These are phyloP conservation scores for Hestina assimilis DNA, from an alignment of 1,140 invertebrate species.

Conservation along the genomic window DNA sequence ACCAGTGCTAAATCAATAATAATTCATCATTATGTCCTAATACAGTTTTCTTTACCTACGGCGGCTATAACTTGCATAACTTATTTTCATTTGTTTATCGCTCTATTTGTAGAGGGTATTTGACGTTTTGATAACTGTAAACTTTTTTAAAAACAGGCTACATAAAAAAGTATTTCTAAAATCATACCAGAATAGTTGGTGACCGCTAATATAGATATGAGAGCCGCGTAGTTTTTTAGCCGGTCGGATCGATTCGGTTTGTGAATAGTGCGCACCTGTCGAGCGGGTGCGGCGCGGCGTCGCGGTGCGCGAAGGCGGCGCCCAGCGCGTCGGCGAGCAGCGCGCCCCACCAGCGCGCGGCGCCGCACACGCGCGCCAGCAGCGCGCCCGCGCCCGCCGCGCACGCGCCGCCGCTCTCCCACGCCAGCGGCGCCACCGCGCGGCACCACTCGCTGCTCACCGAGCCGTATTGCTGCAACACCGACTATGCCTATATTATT, in stretches of 20 bases:
- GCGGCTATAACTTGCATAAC: too few relatives aligned
- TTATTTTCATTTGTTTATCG: too few relatives aligned
- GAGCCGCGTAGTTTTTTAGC: too few relatives aligned
- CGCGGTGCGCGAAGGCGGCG: slow-evolving; percentile 87
- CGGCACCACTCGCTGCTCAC: slow-evolving; percentile 49
- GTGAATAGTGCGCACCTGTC: slow-evolving; percentile 91
- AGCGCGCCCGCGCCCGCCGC: slow-evolving; percentile 84
- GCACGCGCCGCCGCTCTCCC: slow-evolving; percentile 78
- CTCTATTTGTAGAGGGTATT: too few relatives aligned
- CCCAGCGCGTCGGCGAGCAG: slow-evolving; percentile 90
- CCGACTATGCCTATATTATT: neutral
- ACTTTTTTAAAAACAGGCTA: too few relatives aligned
- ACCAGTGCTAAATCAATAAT: slow-evolving; percentile 14
- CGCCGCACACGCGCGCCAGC: slow-evolving; percentile 87
- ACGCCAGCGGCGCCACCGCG: slow-evolving; percentile 54
- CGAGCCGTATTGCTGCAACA: slow-evolving; percentile 38
- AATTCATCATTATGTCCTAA: neutral
- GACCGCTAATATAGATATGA: too few relatives aligned
- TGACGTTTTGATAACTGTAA: too few relatives aligned
- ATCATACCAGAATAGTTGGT: too few relatives aligned
- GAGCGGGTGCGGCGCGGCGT: slow-evolving; percentile 89
- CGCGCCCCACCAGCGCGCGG: slow-evolving; percentile 92
- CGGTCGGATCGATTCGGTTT: too few relatives aligned
- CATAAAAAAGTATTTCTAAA: too few relatives aligned
- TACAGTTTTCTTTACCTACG: neutral